Evolutionary conservation across 2,113 vertebrate species (phyloP).

Genomic region (Catharus minimus): DNA sequence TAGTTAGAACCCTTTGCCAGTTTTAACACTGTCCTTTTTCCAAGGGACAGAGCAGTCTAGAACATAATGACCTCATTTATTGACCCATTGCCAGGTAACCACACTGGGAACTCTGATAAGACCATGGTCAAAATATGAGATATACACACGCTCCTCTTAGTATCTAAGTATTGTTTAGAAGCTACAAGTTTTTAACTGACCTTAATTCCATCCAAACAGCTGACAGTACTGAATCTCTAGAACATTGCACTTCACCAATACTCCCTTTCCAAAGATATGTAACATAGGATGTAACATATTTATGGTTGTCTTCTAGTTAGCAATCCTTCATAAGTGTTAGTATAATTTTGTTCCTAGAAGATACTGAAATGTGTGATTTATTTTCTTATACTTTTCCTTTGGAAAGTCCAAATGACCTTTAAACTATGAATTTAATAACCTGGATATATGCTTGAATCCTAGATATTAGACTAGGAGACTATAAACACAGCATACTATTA

Average conservation of each 20-base stretch:
- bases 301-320: background rate
- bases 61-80: background rate
- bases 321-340: background rate
- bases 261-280: background rate
- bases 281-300: background rate
- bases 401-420: background rate
- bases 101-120: background rate
- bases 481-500: background rate
- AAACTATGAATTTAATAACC: background rate
- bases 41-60: background rate
- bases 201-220: background rate
- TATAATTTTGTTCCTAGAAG: background rate
- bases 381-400: background rate
- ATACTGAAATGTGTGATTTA: background rate
- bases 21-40: background rate
- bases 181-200: background rate
- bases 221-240: background rate
- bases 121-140: background rate
- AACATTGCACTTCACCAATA: background rate
- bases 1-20: background rate
- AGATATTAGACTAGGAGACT: background rate
- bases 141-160: background rate
- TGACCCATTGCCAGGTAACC: background rate
- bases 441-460: background rate
- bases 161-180: background rate